phyloP scores from a whole-genome alignment of 2,888 invertebrate genomes.

The Mythimna ferrago region DNA sequence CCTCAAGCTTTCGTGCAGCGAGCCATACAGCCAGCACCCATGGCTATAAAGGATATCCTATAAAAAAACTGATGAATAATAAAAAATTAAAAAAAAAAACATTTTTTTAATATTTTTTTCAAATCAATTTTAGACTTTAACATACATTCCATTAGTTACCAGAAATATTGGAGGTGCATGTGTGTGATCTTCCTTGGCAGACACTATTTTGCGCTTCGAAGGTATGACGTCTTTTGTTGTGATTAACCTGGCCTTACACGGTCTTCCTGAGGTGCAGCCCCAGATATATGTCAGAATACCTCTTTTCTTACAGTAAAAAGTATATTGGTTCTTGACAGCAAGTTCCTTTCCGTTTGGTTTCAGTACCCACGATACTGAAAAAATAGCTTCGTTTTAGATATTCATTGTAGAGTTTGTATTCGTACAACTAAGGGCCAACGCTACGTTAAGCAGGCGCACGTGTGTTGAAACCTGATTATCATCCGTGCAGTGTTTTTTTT shows the following conservation, averaged over 20 bases:
- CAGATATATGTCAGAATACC: neutral
- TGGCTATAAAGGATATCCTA: too few species aligned
- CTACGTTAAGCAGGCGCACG: too few species aligned
- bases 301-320: slow-evolving; percentile 1
- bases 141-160: slow-evolving; percentile 10
- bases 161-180: slow-evolving; percentile 12
- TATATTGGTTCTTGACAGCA: neutral
- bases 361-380: slow-evolving; percentile 3
- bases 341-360: neutral
- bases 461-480: too few species aligned
- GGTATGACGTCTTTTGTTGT: neutral
- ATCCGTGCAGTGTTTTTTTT: too few species aligned
- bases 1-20: too few species aligned
- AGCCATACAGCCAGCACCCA: too few species aligned
- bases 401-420: neutral
- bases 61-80: too few species aligned
- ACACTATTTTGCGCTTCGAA: neutral
- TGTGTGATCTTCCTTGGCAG: neutral
- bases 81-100: too few species aligned
- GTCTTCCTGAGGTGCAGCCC: slow-evolving; percentile 1
- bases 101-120: too few species aligned
- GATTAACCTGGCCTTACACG: neutral
- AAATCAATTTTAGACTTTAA: slow-evolving; percentile 6
- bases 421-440: too few species aligned
- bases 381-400: neutral